Conservation (phyloP, 2,888 invertebrate species). For the Cremastobaeus sp. region DNA sequence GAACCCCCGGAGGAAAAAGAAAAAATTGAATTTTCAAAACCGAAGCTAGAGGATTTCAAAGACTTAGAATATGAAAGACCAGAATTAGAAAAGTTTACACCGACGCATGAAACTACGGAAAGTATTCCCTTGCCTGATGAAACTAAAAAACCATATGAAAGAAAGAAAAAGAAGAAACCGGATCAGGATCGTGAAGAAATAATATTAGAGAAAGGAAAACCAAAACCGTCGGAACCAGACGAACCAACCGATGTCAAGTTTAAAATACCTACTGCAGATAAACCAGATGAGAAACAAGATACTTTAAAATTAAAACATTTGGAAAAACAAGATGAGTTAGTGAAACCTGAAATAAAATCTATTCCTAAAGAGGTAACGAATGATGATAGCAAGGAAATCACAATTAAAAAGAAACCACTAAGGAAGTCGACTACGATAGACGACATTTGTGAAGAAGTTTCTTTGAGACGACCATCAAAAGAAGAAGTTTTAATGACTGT, state of each 20-base stretch:
- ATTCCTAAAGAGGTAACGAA: constrained; percentile 64
- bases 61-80: constrained; percentile 72
- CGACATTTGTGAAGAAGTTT: too few species aligned
- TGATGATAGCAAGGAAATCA: constrained; percentile 69
- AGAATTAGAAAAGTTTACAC: constrained; percentile 70
- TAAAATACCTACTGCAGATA: constrained; percentile 70
- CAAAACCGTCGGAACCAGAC: constrained; percentile 77
- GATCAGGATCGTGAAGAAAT: constrained; percentile 73
- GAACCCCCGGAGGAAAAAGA: constrained; percentile 68
- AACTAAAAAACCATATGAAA: constrained; percentile 68
- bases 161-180: constrained; percentile 70
- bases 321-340: constrained; percentile 67
- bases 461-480: constrained; percentile 66
- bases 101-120: too few species aligned
- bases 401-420: constrained; percentile 60
- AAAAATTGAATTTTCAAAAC: constrained; percentile 65
- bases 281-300: constrained; percentile 74
- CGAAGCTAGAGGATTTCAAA: constrained; percentile 70
- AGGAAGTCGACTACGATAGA: constrained; percentile 65
- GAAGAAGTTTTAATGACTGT: constrained; percentile 65
- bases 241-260: constrained; percentile 78
- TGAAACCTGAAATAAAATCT: constrained; percentile 66
- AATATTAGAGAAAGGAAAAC: constrained; percentile 74
- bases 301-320: constrained; percentile 74
- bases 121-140: constrained; percentile 71